A percentile compares a stretch with the other conserved stretches of the same genome.
phyloP scores from a whole-genome alignment of 1,140 invertebrate species.

The Ceratina australensis region DNA sequence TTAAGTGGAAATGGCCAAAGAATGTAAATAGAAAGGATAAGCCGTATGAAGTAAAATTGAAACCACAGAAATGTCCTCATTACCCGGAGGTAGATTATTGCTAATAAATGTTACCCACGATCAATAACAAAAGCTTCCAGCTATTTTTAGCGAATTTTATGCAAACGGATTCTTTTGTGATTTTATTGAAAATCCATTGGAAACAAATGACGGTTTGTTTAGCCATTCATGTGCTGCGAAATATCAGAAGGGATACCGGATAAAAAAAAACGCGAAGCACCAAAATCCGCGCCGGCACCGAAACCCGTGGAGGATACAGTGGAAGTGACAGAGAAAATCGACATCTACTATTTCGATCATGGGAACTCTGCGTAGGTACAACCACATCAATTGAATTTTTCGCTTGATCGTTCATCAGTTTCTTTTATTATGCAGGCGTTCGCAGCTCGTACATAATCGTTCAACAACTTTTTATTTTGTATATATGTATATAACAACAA shows the following conservation, averaged over 20 bases:
- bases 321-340: slow-evolving; percentile 76
- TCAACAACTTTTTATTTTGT: background rate
- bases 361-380: slow-evolving; percentile 81
- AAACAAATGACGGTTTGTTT: background rate
- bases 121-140: background rate
- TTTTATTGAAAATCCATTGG: too few species aligned
- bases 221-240: slow-evolving; percentile 58
- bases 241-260: slow-evolving; percentile 67
- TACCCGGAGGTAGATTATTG: slow-evolving; percentile 54
- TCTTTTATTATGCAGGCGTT: slow-evolving; percentile 18
- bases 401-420: background rate
- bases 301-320: slow-evolving; percentile 21
- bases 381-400: slow-evolving; percentile 26
- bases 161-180: background rate
- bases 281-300: background rate
- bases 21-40: slow-evolving; percentile 57
- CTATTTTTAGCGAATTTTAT: background rate
- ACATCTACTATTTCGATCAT: slow-evolving; percentile 86
- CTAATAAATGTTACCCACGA: background rate
- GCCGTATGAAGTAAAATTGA: slow-evolving; percentile 62
- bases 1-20: slow-evolving; percentile 58
- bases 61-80: slow-evolving; percentile 48
- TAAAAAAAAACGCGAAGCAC: slow-evolving; percentile 4
- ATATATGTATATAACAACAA: slow-evolving; percentile 5
- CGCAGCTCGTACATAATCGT: slow-evolving; percentile 14